Conservation (phyloP, 2,113 vertebrate species). For the Narcine bancroftii region DNA sequence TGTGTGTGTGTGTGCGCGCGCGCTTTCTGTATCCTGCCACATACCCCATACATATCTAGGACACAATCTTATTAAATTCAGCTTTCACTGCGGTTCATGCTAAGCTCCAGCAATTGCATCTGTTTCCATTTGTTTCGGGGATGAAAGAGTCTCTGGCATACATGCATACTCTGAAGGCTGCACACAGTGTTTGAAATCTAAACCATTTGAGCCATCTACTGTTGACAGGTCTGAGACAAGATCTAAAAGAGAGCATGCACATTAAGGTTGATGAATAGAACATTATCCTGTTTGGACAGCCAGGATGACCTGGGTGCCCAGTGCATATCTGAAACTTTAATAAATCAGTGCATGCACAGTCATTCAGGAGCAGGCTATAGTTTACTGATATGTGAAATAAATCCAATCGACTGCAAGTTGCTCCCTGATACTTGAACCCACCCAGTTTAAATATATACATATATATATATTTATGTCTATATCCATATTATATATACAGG, state of each 20-base stretch:
- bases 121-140: slow-evolving; percentile 6
- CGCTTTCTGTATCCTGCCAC: background rate
- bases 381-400: slow-evolving; percentile 7
- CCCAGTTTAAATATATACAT: too few species aligned
- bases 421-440: background rate
- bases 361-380: background rate
- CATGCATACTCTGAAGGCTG: background rate
- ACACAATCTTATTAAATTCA: background rate
- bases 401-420: slow-evolving; percentile 5
- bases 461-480: too few species aligned
- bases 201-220: background rate
- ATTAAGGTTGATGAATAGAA: background rate
- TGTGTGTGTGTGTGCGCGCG: background rate
- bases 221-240: background rate
- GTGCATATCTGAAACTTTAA: background rate
- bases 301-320: slow-evolving; percentile 4
- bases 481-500: too few species aligned
- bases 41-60: background rate
- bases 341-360: background rate
- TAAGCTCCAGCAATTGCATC: slow-evolving; percentile 1
- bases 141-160: slow-evolving; percentile 9
- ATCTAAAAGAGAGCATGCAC: background rate
- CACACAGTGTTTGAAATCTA: background rate
- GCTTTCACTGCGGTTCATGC: background rate
- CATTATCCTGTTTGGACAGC: slow-evolving; percentile 5